Conservation (phyloP, 2,797 vertebrate species). For the Orientallactaga sibirica region DNA sequence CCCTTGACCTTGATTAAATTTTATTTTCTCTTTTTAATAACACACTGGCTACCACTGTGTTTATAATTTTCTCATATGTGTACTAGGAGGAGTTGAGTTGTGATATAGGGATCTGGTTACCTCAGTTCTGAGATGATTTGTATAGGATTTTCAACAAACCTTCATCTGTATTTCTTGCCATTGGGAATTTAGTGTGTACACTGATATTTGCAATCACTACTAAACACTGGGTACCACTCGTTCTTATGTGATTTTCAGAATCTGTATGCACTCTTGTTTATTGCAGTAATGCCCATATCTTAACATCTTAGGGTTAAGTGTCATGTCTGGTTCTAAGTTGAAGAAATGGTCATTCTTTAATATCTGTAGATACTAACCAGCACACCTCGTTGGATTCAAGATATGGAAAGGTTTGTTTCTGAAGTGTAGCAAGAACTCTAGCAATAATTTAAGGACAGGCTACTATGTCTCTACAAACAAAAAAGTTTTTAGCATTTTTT, state of each 20-base stretch:
- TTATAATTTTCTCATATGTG: not conserved
- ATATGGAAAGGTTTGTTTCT: not conserved
- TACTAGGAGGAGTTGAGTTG: too few relatives aligned
- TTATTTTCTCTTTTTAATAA: not conserved
- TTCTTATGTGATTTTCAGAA: not conserved
- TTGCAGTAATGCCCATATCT: not conserved
- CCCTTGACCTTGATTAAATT: not conserved
- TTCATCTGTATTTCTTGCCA: not conserved
- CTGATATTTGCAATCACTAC: not conserved
- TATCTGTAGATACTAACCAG: not conserved
- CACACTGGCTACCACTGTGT: not conserved
- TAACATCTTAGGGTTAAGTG: not conserved
- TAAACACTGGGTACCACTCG: not conserved
- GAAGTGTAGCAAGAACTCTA: not conserved
- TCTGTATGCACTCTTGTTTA: not conserved
- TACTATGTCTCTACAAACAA: not conserved
- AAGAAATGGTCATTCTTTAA: not conserved
- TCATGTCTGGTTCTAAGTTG: not conserved
- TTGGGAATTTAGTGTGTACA: not conserved
- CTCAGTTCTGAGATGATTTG: not conserved
- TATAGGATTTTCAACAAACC: not conserved
- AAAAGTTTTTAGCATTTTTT: slow-evolving; percentile 1
- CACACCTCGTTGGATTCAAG: not conserved
- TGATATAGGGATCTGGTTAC: not conserved
- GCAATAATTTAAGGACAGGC: not conserved